Evolutionary conservation across 1,140 invertebrate genomes (phyloP), one percentile per base, ranked within the genome.

Genomic region (Anoplophora glabripennis): DNA sequence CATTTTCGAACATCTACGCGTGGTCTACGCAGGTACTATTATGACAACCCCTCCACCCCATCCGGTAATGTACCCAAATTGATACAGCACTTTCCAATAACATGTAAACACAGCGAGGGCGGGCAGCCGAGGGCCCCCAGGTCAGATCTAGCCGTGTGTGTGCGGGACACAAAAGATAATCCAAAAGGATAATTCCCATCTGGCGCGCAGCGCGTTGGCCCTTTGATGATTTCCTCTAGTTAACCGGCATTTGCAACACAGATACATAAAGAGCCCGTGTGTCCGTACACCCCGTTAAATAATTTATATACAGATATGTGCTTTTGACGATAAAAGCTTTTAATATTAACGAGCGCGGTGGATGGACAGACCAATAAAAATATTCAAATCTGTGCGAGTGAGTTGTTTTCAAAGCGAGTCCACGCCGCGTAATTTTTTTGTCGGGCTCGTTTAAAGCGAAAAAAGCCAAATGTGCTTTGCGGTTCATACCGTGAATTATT

Each of bases 201-300:
- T 57, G 56, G 41, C 56, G 5, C 21, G 21, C 21, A 28, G 56
- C 56, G 17, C 45, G 56, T 41, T 57, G 56, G 56, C 46, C 56
- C 56, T 57, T 57, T 57, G 56, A 57, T 57, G 56, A 57, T 57
- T 57, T 37, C 47, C 56, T 57, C 48, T 57, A 57, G 56, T 57
- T 57, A 57, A 57, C 56, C 56, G 46, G 56, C 46, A 57, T 57
- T 57, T 57, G 46, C 40, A 49, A 41, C 46, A 41, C 36, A 49
- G 46, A 57, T 57, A 57, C 45, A 57, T 51, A 57, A 57, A 46
- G 56, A 44, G 56, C 45, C 51, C 44, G 49, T 57, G 46, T 41
- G 37, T 57, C 49, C 46, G 44, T 57, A 57, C 51, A 51, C 47
- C 54, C 54, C 37, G 56, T 57, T 57, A 49, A 57, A 57, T 57